Percentiles rank a stretch among this genome's conserved stretches.
Conservation (phyloP, 2,797 vertebrate genomes). For the Chelonia mydas region DNA sequence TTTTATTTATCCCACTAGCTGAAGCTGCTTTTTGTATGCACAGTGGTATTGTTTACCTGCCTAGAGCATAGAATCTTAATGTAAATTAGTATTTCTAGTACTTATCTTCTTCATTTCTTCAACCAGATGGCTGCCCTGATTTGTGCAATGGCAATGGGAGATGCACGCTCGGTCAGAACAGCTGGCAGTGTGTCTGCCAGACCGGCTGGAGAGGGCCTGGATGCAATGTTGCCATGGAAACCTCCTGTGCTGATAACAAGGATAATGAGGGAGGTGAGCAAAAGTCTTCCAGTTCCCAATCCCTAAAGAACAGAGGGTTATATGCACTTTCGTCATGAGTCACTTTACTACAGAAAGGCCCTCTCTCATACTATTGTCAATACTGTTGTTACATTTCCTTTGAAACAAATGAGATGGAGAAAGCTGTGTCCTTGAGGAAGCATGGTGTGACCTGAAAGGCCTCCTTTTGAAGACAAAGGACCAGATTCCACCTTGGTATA, state of each 20-base stretch:
- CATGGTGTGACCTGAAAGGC: fast-evolving
- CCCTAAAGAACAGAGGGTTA: constrained; percentile 62
- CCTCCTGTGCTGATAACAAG: constrained; percentile 97
- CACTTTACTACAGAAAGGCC: constrained; percentile 39
- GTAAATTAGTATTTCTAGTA: constrained; percentile 64
- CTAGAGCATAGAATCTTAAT: constrained; percentile 63
- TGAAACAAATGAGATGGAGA: background rate
- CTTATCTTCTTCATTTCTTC: constrained; percentile 85
- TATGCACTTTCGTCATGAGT: constrained; percentile 5
- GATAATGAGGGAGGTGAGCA: constrained; percentile 99
- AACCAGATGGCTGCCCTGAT: constrained; percentile 97
- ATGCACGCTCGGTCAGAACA: constrained; percentile 98
- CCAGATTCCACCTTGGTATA: fast-evolving
- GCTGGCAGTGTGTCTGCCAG: constrained; percentile 99
- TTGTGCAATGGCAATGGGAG: constrained; percentile 97
- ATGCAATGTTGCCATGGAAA: constrained; percentile 99
- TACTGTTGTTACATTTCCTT: background rate
- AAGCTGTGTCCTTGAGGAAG: background rate
- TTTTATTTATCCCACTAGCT: background rate
- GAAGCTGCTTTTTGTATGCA: constrained; percentile 75
- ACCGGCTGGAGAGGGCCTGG: constrained; percentile 97
- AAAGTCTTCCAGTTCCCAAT: constrained; percentile 72
- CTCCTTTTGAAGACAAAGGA: background rate
- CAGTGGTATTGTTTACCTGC: constrained; percentile 71
- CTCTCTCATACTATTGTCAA: background rate